A percentile compares a stretch with the other conserved stretches of the same genome.
Conservation (phyloP, 2,888 invertebrate species). For the Anoncus sp. region DNA sequence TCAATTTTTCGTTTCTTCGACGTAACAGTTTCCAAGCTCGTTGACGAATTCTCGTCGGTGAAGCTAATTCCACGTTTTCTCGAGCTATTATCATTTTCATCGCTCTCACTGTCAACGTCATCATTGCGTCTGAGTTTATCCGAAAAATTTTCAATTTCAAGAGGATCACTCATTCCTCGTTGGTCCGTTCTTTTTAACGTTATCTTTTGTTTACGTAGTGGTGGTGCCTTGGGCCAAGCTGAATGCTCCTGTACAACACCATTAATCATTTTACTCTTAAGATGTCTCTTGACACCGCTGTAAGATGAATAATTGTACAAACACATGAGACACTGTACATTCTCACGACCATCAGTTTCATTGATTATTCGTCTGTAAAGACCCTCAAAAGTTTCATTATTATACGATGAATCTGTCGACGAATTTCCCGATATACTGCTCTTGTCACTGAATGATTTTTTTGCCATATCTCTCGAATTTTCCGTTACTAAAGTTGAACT, state of each 20-base stretch:
- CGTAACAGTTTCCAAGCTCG: background rate
- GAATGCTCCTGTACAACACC: slow-evolving; percentile 34
- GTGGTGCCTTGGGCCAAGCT: background rate
- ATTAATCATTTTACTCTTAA: background rate
- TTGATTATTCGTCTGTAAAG: background rate
- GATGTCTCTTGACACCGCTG: slow-evolving; percentile 1
- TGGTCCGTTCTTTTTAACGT: no score
- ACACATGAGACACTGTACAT: slow-evolving; percentile 25
- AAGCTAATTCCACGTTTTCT: slow-evolving; percentile 17
- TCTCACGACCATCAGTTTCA: background rate
- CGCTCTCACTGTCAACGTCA: background rate
- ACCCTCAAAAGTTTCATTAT: background rate
- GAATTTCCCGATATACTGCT: no score
- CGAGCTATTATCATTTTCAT: background rate
- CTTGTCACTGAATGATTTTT: no score
- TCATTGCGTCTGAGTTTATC: no score
- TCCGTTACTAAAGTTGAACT: no score
- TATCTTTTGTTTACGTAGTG: background rate
- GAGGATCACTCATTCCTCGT: slow-evolving; percentile 17
- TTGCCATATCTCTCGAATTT: background rate
- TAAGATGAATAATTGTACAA: background rate
- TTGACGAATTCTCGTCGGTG: slow-evolving; percentile 20
- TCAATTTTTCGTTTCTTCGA: slow-evolving; percentile 44
- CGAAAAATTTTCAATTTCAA: background rate
- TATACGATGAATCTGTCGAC: background rate